Base-by-base conservation (phyloP, 2,797 vertebrate genomes). In the Danionella dracula region DNA sequence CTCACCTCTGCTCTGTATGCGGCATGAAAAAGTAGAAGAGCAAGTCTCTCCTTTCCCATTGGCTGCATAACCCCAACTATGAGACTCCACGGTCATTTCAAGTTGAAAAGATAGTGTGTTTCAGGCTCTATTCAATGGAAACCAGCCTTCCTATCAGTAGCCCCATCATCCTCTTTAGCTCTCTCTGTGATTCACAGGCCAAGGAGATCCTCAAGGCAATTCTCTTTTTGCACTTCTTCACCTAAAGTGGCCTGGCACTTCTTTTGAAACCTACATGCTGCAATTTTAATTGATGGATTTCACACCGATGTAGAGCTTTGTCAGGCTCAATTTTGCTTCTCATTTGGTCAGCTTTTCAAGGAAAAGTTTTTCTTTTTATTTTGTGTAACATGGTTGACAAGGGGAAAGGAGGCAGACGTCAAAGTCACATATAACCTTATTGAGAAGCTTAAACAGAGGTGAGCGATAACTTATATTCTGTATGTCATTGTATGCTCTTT, bases 221-320 rank as follows among this genome's bases (percentile, higher is more conserved):
- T 48, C 34, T 56, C 15, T 9, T 6, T 13, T 48, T 31, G 31
- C 34, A 66, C 63, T 66, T 27, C 41, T 27, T 6, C 41, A 29
- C 32, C 63, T 66, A 38, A 66, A 66, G 27, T 41, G 17, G 4
- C 8, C 20, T 20, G 15, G 10, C 19, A 23, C 13, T 45, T n/a
- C 17, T 51, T 50, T 51, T 5, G 9, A 27, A n/a, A 46, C 32
- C 6, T 4, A 38, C 50, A 20, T 65, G 51, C 62, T 49, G 55
- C 61, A 51, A 27, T 23, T 27, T 8, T 17, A 59, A 44, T 38
- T 42, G 45, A 64, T 35, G 41, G 77, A 70, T 76, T 71, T 73
- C 79, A 80, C 48, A 75, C 54, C 59, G 69, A 72, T 67, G 46
- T 64, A 46, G 31, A 66, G 13, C 12, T 78, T 78, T 78, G 65